phyloP scores from a whole-genome alignment of 2,888 invertebrate species.

The Gastrophysa polygoni region DNA sequence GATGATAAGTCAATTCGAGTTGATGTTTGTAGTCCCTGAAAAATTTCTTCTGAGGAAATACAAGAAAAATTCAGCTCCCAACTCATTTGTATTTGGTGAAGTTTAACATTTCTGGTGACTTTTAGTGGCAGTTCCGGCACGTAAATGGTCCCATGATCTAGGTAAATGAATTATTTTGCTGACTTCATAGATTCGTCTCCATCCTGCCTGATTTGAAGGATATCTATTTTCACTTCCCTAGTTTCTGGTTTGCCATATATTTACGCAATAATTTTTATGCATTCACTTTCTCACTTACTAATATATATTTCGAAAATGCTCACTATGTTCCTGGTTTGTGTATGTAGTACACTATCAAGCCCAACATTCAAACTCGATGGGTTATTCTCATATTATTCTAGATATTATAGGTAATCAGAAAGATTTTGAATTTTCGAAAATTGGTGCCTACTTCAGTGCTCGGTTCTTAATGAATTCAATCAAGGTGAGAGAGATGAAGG shows the following conservation, averaged over 20 bases:
- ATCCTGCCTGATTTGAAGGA: conserved; percentile 56
- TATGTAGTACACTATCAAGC: not conserved
- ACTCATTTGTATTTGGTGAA: not conserved
- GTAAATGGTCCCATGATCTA: conserved; percentile 68
- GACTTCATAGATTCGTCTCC: conserved; percentile 57
- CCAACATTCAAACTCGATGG: conserved; percentile 8
- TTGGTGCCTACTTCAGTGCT: not conserved
- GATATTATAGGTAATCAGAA: conserved; percentile 8
- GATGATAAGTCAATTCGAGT: no score
- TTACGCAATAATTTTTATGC: conserved; percentile 39
- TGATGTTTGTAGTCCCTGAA: not conserved
- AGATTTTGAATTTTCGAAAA: conserved; percentile 20
- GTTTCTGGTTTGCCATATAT: conserved; percentile 39
- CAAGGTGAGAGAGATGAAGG: no score
- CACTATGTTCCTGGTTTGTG: conserved; percentile 20
- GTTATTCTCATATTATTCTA: conserved; percentile 13
- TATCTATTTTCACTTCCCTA: conserved; percentile 49
- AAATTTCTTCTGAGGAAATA: not conserved
- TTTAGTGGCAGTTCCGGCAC: conserved; percentile 68
- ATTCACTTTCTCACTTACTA: conserved; percentile 26
- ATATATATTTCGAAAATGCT: conserved; percentile 24
- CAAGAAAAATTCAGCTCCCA: not conserved
- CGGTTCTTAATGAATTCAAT: no score
- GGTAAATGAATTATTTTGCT: conserved; percentile 59
- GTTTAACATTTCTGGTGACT: conserved; percentile 54